These are phyloP conservation scores for Elgonia sp. DNA, from an alignment of 2,888 invertebrate species.

Conservation along the genomic window DNA sequence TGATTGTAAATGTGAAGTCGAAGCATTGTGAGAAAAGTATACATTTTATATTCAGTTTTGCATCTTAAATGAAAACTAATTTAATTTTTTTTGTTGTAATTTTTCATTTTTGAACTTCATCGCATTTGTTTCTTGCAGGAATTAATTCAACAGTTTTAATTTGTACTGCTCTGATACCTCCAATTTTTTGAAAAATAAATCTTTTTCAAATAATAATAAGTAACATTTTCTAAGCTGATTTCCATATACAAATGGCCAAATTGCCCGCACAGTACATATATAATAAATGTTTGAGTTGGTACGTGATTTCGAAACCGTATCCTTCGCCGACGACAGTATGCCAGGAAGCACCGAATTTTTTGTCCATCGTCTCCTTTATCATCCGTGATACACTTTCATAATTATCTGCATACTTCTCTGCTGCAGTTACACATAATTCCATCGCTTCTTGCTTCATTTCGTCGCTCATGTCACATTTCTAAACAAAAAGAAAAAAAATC, in stretches of 20 bases:
- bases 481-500: conserved; percentile 17
- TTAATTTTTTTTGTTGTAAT: not conserved
- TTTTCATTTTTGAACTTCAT: not conserved
- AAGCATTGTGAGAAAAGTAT: not conserved
- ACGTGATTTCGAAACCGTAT: conserved; percentile 90
- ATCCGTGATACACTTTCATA: conserved; percentile 90
- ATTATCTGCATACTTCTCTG: conserved; percentile 90
- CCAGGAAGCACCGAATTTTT: conserved; percentile 91
- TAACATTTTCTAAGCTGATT: conserved; percentile 86
- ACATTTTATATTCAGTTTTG: not conserved
- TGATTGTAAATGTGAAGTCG: not conserved
- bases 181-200: not conserved
- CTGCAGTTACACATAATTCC: conserved; percentile 90
- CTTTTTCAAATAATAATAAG: not conserved
- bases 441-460: conserved; percentile 90
- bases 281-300: conserved; percentile 89
- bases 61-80: not conserved
- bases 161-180: not conserved
- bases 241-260: conserved; percentile 90
- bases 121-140: not conserved
- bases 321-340: conserved; percentile 91
- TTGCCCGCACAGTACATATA: conserved; percentile 90
- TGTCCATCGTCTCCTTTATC: conserved; percentile 91
- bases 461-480: conserved; percentile 89
- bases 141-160: not conserved